Evolutionary conservation across 2,888 invertebrate genomes (phyloP), one percentile per base, ranked within the genome.

Genomic region (Agrypnus murinus): DNA sequence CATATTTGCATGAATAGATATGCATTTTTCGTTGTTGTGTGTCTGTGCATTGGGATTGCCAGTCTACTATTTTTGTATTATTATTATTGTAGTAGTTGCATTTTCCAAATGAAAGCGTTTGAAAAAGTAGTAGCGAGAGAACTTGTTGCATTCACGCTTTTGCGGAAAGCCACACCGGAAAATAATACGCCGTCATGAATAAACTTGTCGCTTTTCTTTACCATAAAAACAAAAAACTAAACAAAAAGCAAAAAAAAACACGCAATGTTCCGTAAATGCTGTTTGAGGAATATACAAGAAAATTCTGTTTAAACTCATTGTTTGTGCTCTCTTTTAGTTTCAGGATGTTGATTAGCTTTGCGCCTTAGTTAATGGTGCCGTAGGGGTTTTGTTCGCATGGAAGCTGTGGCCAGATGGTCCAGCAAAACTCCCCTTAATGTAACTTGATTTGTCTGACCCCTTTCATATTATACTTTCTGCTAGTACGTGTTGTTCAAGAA

Each of bases 371-470:
- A 50, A 32, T 57, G 14, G n/a, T 63, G 46, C 45, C 32, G 10
- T 69, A 68, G 48, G 55, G 45, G 32, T 25, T 17, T 15, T 34
- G 43, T 43, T 63, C 58, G 64, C 53, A 19, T 25, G 48, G 53
- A 71, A 53, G 38, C 53, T 65, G 32, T 68, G 68, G 66, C 74
- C 74, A 74, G 74, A 72, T 74, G 74, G 74, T 73, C 72, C 72
- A 65, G 63, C 65, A 67, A n/a, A 65, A 69, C 66, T 67, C 68
- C 67, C 71, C 67, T 63, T 70, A 63, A 65, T 69, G 72, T 74
- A 74, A 74, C 69, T 74, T 69, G 72, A 74, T 74, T 74, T 68
- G 63, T 67, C 69, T 71, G 71, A 71, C 74, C 74, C 74, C 65
- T 71, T 71, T 64, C 59, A 55, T 67, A 71, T 66, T 71, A 60